A percentile compares a stretch with the other conserved stretches of the same genome.
phyloP scores from a whole-genome alignment of 2,888 invertebrate species.

The Apamea sordens region DNA sequence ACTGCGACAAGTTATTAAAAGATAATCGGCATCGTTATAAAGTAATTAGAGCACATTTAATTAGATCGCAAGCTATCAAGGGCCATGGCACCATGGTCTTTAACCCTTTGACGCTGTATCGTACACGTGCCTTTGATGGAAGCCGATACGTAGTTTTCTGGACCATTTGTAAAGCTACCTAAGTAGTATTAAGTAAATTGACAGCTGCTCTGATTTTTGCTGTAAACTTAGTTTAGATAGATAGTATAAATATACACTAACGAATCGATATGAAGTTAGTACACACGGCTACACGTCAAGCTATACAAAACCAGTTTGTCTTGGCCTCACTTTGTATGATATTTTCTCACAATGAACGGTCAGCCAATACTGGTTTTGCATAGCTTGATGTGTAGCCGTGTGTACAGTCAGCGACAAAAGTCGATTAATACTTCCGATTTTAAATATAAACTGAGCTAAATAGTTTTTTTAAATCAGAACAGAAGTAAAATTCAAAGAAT shows the following conservation, averaged over 20 bases:
- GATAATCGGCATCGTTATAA: slow-evolving; percentile 5
- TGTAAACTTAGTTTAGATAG: not conserved
- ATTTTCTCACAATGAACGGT: no score
- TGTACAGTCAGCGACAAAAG: not conserved
- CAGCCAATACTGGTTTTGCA: no score
- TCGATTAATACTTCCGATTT: not conserved
- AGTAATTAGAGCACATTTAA: slow-evolving; percentile 16
- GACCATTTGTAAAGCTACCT: not conserved
- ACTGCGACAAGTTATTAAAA: not conserved
- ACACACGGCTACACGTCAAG: no score
- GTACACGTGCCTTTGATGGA: slow-evolving; percentile 7
- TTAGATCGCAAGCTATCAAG: slow-evolving; percentile 28
- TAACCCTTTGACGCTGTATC: not conserved
- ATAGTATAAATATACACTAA: not conserved
- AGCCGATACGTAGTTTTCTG: slow-evolving; percentile 8
- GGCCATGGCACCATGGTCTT: not conserved
- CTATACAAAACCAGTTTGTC: no score
- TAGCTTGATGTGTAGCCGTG: no score
- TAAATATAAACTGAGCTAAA: not conserved
- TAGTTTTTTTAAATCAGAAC: not conserved
- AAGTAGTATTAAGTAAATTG: not conserved
- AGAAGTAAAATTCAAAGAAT: not conserved
- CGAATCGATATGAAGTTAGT: not conserved
- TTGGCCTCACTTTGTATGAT: no score
- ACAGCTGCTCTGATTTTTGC: not conserved